phyloP scores from a whole-genome alignment of 2,888 invertebrate species.

The Phragmatobia fuliginosa region DNA sequence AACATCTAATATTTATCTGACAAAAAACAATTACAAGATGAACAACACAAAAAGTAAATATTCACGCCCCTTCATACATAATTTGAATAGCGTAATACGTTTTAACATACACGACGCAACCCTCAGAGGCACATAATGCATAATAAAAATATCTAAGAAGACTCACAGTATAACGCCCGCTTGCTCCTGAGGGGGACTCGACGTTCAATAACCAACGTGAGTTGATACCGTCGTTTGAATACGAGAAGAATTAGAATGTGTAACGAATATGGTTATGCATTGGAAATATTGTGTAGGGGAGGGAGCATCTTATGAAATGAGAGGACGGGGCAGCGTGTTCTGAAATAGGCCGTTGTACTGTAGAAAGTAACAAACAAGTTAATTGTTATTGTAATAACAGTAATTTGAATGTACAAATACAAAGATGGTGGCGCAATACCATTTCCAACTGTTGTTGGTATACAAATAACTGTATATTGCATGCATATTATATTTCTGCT shows the following conservation, averaged over 20 bases:
- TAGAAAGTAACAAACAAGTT: not conserved
- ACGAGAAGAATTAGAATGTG: constrained; percentile 15
- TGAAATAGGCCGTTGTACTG: not conserved
- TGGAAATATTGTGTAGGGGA: not conserved
- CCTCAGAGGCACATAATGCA: constrained; percentile 8
- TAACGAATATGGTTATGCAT: constrained; percentile 9
- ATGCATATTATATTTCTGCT: not conserved
- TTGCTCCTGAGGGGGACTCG: constrained; percentile 1
- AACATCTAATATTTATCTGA: not conserved
- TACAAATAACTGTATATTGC: not conserved
- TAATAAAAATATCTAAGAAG: constrained; percentile 5
- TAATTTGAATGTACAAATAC: not conserved
- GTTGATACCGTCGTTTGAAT: constrained; percentile 1
- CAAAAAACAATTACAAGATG: not conserved
- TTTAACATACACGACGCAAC: not conserved
- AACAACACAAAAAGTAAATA: not conserved
- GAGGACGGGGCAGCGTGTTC: not conserved
- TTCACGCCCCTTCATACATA: not conserved
- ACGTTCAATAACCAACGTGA: constrained; percentile 44
- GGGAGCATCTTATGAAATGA: not conserved
- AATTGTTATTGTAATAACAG: not conserved
- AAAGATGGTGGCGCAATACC: not conserved
- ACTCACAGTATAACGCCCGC: not conserved
- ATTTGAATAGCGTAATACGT: constrained; percentile 4
- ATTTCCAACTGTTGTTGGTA: not conserved